A percentile compares a stretch with the other conserved stretches of the same genome.
phyloP scores from a whole-genome alignment of 2,113 vertebrate species.

The Macrotus californicus region DNA sequence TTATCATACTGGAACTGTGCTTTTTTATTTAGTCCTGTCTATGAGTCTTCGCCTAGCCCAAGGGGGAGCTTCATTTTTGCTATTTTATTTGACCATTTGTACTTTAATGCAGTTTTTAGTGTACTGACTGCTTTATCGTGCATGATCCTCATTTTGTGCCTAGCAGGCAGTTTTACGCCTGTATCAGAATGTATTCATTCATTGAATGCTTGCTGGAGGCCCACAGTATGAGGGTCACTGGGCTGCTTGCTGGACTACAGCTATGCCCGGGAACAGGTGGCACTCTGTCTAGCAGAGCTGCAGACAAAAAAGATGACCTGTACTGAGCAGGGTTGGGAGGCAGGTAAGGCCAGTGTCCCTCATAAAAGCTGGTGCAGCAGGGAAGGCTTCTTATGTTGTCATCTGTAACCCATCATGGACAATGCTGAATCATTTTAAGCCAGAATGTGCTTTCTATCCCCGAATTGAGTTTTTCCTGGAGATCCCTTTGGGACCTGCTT shows the following conservation, averaged over 20 bases:
- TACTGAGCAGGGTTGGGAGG: neutral
- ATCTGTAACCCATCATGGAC: neutral
- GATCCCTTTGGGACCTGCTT: neutral
- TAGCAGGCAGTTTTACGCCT: neutral
- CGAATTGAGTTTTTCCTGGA: neutral
- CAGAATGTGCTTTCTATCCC: neutral
- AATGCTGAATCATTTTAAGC: neutral
- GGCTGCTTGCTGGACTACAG: neutral
- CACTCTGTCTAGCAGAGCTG: neutral
- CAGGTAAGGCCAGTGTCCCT: neutral
- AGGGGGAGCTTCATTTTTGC: neutral
- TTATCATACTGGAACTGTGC: neutral
- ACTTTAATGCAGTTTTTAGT: neutral
- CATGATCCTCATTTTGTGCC: neutral
- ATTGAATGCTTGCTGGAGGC: neutral
- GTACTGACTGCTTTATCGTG: neutral
- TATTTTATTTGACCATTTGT: constrained; percentile 16
- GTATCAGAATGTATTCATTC: neutral
- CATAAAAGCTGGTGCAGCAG: neutral
- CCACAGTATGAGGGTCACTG: neutral
- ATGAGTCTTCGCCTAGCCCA: neutral
- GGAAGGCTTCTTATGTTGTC: neutral
- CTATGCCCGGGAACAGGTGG: neutral
- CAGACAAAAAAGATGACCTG: neutral
- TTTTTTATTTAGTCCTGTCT: constrained; percentile 24